Conservation (phyloP, 1,140 invertebrate genomes). For the Telenomus remus region DNA sequence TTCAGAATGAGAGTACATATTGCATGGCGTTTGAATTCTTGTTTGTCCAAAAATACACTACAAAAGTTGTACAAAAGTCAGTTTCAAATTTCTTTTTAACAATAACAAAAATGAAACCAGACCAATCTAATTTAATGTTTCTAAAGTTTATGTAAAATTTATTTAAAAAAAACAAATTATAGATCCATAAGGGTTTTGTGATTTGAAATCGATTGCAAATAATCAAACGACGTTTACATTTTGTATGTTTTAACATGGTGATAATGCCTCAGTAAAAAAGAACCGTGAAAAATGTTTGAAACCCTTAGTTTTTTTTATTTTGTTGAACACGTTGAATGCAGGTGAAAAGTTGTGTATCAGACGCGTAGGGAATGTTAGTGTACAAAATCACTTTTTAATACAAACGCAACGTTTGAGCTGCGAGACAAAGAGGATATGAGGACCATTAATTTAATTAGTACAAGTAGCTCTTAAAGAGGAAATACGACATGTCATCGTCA, state of each 20-base stretch:
- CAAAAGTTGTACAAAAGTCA: conserved; percentile 33
- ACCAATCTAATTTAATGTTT: conserved; percentile 1
- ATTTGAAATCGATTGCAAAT: conserved; percentile 50
- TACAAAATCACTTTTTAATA: conserved; percentile 7
- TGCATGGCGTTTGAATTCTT: conserved; percentile 9
- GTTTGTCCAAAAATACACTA: conserved; percentile 15
- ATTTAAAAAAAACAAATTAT: conserved; percentile 51
- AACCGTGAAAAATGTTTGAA: not conserved
- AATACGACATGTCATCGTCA: conserved; percentile 7
- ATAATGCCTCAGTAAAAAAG: conserved; percentile 1
- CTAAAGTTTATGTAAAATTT: conserved; percentile 44
- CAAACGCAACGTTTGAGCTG: conserved; percentile 4
- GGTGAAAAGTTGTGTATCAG: not conserved
- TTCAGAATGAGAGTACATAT: conserved; percentile 36
- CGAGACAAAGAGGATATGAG: too few species aligned
- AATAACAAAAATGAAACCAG: conserved; percentile 8
- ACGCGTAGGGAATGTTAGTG: conserved; percentile 13
- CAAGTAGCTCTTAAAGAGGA: conserved; percentile 5
- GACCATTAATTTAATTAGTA: conserved; percentile 12
- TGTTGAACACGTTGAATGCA: too few species aligned
- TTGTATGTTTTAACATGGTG: not conserved
- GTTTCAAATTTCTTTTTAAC: conserved; percentile 12
- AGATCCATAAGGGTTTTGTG: conserved; percentile 31
- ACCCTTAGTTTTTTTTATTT: not conserved
- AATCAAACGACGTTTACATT: not conserved